Conservation (phyloP, 1,140 invertebrate species). For the Rhagoletis zephyria region DNA sequence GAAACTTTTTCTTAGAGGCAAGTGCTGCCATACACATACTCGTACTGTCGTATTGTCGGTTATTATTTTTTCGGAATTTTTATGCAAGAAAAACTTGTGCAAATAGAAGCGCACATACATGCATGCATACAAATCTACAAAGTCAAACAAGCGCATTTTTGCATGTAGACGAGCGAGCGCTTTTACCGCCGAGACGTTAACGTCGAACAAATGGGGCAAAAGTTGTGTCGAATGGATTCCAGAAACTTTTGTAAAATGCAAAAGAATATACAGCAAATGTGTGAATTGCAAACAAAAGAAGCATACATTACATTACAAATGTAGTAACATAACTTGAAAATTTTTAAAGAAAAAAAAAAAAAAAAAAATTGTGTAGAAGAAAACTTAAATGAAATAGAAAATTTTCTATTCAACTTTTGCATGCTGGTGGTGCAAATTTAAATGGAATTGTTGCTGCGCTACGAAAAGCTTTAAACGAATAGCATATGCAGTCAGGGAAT, state of each 20-base stretch:
- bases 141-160: not conserved
- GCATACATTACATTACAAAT: not conserved
- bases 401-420: not conserved
- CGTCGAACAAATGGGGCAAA: not conserved
- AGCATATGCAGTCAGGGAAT: not conserved
- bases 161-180: not conserved
- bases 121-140: not conserved
- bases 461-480: not conserved
- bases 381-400: not conserved
- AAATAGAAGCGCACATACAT: not conserved
- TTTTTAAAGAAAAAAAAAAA: not conserved
- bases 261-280: not conserved
- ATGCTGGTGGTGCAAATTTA: not conserved
- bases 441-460: not conserved
- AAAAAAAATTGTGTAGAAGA: not conserved
- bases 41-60: not conserved
- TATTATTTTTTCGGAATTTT: not conserved
- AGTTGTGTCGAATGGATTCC: not conserved
- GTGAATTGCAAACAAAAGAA: not conserved
- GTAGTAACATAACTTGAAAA: not conserved
- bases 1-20: constrained; percentile 15
- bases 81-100: constrained; percentile 38
- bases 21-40: not conserved
- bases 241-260: not conserved
- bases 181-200: not conserved